These are phyloP conservation scores for Apamea epomidion DNA, from an alignment of 2,888 invertebrate genomes.

Conservation along the genomic window DNA sequence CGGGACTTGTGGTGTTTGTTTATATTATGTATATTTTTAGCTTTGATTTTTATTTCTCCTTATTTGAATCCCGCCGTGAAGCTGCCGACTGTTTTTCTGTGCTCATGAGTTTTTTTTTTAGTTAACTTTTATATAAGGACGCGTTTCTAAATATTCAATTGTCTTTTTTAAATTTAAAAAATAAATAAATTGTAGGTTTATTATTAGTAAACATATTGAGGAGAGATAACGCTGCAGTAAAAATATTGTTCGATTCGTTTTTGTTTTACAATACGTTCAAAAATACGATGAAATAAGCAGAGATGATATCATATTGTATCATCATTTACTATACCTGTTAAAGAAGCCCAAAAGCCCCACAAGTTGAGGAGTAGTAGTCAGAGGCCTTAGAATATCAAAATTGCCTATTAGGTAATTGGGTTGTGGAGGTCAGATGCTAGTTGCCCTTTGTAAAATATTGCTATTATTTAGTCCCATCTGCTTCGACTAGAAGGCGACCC, in stretches of 20 bases:
- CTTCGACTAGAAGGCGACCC: neutral
- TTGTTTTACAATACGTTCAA: neutral
- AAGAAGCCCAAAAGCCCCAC: neutral
- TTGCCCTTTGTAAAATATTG: slow-evolving; percentile 32
- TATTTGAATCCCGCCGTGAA: too few relatives aligned
- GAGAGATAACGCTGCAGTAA: neutral
- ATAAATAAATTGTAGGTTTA: neutral
- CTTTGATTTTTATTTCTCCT: too few relatives aligned
- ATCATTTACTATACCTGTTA: neutral
- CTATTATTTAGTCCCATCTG: slow-evolving; percentile 26
- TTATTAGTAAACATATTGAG: too few relatives aligned
- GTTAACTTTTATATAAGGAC: too few relatives aligned
- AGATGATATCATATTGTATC: too few relatives aligned
- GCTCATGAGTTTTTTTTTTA: too few relatives aligned
- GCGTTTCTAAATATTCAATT: too few relatives aligned
- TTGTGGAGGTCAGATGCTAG: neutral
- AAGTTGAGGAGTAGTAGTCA: neutral
- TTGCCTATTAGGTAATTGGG: neutral
- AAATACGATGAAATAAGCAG: neutral
- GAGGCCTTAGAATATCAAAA: neutral
- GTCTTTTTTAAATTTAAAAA: too few relatives aligned
- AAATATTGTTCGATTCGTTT: neutral
- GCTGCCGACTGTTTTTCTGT: too few relatives aligned
- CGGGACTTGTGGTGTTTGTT: neutral
- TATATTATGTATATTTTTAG: neutral